Conservation (phyloP, 2,113 vertebrate species). For the Symphodus melops region DNA sequence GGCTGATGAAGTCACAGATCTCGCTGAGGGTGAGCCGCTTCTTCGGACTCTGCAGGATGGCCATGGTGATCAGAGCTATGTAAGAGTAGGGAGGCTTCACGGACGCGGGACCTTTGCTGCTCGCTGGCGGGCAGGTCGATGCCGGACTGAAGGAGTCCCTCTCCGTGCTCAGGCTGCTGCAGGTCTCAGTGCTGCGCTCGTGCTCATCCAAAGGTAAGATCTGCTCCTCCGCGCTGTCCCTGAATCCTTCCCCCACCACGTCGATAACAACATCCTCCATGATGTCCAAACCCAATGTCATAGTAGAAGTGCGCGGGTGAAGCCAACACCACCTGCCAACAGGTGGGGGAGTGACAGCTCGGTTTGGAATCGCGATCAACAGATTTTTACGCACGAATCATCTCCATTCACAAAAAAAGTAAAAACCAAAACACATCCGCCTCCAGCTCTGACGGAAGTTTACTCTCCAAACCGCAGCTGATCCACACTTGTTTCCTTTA, state of each 20-base stretch:
- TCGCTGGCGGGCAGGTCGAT: conserved; percentile 38
- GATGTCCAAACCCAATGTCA: conserved; percentile 84
- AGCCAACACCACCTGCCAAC: conserved; percentile 74
- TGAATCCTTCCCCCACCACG: conserved; percentile 83
- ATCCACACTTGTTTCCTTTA: conserved; percentile 20
- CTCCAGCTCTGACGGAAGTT: conserved; percentile 13
- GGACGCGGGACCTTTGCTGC: conserved; percentile 74
- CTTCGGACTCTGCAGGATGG: conserved; percentile 86
- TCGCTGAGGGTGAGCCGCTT: conserved; percentile 86
- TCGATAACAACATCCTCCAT: conserved; percentile 86
- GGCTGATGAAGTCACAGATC: conserved; percentile 88
- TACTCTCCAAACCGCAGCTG: conserved; percentile 14
- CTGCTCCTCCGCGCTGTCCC: conserved; percentile 74
- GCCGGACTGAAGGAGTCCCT: conserved; percentile 42
- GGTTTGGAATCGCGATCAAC: background rate
- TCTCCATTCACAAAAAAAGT: conserved; percentile 58
- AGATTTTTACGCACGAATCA: conserved; percentile 56
- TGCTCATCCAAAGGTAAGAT: conserved; percentile 60
- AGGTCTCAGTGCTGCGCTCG: conserved; percentile 51
- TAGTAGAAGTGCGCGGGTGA: conserved; percentile 69
- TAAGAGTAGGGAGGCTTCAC: conserved; percentile 87
- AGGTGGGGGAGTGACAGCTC: conserved; percentile 68
- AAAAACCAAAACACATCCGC: conserved; percentile 18
- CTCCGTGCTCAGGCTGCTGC: conserved; percentile 50
- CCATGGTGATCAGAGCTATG: conserved; percentile 87